Evolutionary conservation across 35 echinoderm and acorn worm genomes (phyloP), one percentile per base, ranked within the genome.

Genomic region (Diadema setosum): DNA sequence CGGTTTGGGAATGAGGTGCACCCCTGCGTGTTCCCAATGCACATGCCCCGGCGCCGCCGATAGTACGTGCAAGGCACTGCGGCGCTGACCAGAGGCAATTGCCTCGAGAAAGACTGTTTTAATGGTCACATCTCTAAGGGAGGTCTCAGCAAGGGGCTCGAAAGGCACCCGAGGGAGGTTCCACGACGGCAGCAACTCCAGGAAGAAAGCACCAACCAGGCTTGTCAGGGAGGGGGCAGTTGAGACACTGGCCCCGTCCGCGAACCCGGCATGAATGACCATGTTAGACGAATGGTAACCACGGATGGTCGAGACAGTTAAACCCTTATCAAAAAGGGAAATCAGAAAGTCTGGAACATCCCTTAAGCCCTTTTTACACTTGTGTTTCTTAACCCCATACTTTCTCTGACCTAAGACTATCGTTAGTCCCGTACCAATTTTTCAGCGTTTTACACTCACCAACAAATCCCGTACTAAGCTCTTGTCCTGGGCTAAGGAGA

Each of bases 151-250:
- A 52, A 83, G 18, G 2, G 78, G 75, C 63, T 93, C 85, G 43
- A 48, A 93, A 2, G 76, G 91, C 58, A 93, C 84, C 43, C 14
- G n/a, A 67, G 29, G 42, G 0, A 93, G 42, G 49, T 64, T 49
- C 84, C 91, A 93, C 34, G 56, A 67, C 14, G 91, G 91, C 8
- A 42, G 14, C 5, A 92, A 52, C 23, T 61, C 23, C 36, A 43
- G 80, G 31, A 45, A 74, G 65, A 92, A 81, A 2, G 46, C 89
- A 18, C 39, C 27, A n/a, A 91, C 34, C 30, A 91, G 43, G 4
- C n/a, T n/a, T n/a, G n/a, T n/a, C n/a, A n/a, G n/a, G n/a, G n/a
- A n/a, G n/a, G n/a, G n/a, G n/a, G n/a, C 78, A 63, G 21, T 7
- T 45, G 36, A n/a, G 76, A 42, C 12, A 21, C 56, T 42, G 81